Evolutionary conservation across 2,797 vertebrate species (phyloP).

Genomic region (Centropyge bicolor): DNA sequence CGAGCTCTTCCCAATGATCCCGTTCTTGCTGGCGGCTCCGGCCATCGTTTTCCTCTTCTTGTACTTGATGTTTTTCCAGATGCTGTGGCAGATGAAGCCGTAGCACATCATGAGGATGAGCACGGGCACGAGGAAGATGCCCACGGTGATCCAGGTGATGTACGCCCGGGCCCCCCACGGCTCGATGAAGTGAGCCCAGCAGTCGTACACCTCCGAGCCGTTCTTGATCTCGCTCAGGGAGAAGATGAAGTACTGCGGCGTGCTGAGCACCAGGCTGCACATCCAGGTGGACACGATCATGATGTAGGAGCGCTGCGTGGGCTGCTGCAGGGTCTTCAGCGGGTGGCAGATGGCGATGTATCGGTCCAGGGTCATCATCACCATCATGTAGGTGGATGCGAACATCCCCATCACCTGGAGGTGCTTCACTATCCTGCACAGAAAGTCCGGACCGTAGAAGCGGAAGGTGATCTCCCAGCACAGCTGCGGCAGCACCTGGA

Average conservation of each 20-base stretch:
- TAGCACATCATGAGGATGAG: conserved; percentile 91
- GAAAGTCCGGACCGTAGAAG: conserved; percentile 93
- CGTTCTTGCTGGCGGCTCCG: conserved; percentile 72
- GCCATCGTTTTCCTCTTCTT: conserved; percentile 83
- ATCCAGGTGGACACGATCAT: conserved; percentile 95
- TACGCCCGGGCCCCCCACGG: conserved; percentile 93
- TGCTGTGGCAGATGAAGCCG: conserved; percentile 94
- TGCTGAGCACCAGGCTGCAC: conserved; percentile 92
- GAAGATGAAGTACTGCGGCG: conserved; percentile 96
- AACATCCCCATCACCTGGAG: conserved; percentile 98
- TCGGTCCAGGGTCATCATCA: conserved; percentile 97
- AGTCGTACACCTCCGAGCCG: conserved; percentile 91
- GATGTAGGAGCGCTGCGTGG: conserved; percentile 90
- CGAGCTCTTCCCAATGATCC: conserved; percentile 86
- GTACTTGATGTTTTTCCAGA: conserved; percentile 91
- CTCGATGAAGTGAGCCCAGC: conserved; percentile 94
- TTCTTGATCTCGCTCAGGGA: conserved; percentile 92
- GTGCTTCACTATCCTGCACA: conserved; percentile 96
- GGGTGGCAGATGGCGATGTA: conserved; percentile 99
- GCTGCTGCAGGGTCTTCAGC: conserved; percentile 94
- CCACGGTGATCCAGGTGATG: conserved; percentile 94
- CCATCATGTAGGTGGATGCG: conserved; percentile 97
- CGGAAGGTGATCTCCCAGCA: conserved; percentile 97
- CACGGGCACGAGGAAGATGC: conserved; percentile 93
- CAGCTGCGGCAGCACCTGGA: conserved; percentile 96